Conservation (phyloP, 2,113 vertebrate genomes). For the Chloebia gouldiae region DNA sequence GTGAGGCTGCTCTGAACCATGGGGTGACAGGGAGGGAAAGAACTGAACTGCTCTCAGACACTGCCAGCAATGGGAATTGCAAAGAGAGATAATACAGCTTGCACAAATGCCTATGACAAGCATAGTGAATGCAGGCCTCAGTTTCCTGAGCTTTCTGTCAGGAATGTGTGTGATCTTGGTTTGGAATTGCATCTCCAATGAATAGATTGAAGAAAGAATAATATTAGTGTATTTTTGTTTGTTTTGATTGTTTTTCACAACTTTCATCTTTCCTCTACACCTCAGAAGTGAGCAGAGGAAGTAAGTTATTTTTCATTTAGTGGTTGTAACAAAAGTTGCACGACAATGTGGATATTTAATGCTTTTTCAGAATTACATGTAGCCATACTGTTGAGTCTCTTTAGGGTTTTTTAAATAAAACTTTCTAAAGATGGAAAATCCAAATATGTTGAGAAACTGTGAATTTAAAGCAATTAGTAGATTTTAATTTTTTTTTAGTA, state of each 20-base stretch:
- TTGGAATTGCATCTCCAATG: background rate
- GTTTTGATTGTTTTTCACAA: background rate
- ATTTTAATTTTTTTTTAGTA: too few species aligned
- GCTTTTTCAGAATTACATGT: background rate
- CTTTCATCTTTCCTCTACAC: background rate
- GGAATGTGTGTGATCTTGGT: background rate
- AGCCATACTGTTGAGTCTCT: background rate
- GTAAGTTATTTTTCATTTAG: background rate
- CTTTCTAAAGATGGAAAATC: background rate
- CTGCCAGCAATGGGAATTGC: background rate
- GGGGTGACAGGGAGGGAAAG: background rate
- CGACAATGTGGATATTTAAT: background rate
- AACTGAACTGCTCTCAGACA: background rate
- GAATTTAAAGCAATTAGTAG: background rate
- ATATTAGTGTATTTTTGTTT: background rate
- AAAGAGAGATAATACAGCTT: background rate
- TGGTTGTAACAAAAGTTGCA: background rate
- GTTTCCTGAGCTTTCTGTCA: background rate
- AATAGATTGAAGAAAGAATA: background rate
- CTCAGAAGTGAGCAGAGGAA: background rate
- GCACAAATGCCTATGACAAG: background rate
- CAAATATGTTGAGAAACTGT: background rate
- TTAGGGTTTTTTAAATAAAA: background rate
- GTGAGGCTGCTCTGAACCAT: accelerated
- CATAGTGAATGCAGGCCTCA: background rate